Percentiles rank a stretch among this genome's conserved stretches.
Conservation (phyloP, 2,888 invertebrate genomes). For the Micoletzkya japonica region DNA sequence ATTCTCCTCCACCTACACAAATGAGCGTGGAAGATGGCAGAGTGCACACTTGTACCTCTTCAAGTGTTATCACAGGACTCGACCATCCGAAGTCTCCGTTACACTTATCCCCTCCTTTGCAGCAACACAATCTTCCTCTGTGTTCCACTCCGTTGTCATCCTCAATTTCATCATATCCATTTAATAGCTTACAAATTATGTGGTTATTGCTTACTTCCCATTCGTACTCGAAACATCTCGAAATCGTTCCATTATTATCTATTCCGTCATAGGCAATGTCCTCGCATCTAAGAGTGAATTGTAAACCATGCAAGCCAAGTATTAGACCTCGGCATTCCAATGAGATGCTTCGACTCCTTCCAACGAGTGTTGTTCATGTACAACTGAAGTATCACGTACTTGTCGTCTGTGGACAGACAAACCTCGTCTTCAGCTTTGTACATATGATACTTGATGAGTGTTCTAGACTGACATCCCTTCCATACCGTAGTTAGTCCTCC, state of each 20-base stretch:
- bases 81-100: slow-evolving; percentile 17
- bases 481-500: neutral
- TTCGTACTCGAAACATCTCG: slow-evolving; percentile 9
- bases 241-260: slow-evolving; percentile 5
- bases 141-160: neutral
- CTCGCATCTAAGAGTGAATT: slow-evolving; percentile 20
- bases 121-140: slow-evolving; percentile 8
- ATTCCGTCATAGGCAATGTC: slow-evolving; percentile 4
- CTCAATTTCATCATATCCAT: neutral
- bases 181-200: neutral
- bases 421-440: neutral
- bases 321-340: slow-evolving; percentile 8
- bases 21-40: neutral
- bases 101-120: slow-evolving; percentile 22
- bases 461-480: slow-evolving; percentile 11
- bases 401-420: neutral
- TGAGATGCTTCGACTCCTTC: neutral
- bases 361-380: slow-evolving; percentile 18
- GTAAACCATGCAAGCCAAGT: neutral
- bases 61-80: neutral
- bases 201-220: neutral
- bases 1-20: neutral
- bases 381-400: neutral
- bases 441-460: slow-evolving; percentile 9
- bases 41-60: neutral